Evolutionary conservation across 2,797 vertebrate species (phyloP).

Genomic region (Anguilla megastoma): DNA sequence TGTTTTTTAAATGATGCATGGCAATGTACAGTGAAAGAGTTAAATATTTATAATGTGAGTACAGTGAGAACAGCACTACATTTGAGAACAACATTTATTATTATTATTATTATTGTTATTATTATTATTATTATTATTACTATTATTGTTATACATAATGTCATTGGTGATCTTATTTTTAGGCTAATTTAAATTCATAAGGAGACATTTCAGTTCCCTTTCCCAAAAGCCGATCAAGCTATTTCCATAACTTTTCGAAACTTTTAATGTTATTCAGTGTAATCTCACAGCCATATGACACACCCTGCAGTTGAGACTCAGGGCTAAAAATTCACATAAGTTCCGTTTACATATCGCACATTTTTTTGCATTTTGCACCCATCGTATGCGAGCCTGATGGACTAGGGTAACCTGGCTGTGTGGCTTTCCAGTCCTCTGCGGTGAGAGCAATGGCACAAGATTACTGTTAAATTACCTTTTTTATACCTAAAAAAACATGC

Average conservation of each 20-base stretch:
- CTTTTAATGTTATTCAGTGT: conserved; percentile 13
- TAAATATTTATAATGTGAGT: not conserved
- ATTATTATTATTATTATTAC: too few species aligned
- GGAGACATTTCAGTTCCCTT: not conserved
- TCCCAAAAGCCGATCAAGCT: not conserved
- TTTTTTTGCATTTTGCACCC: not conserved
- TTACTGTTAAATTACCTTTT: not conserved
- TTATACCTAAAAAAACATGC: too few species aligned
- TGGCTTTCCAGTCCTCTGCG: not conserved
- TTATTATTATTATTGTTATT: too few species aligned
- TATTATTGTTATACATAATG: not conserved
- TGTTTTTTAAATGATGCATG: not conserved
- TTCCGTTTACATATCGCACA: conserved; percentile 10
- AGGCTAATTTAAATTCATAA: not conserved
- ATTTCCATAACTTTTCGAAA: not conserved
- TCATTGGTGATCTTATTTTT: not conserved
- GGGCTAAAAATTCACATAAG: conserved; percentile 5
- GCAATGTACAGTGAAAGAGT: not conserved
- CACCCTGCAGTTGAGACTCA: conserved; percentile 3
- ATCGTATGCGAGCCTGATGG: not conserved
- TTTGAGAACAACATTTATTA: not conserved
- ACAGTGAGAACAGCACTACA: not conserved
- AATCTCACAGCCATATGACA: not conserved
- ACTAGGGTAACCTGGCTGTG: not conserved
- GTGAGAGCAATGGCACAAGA: not conserved